Evolutionary conservation across 2,113 vertebrate genomes (phyloP).

Genomic region (Sciurus niger): DNA sequence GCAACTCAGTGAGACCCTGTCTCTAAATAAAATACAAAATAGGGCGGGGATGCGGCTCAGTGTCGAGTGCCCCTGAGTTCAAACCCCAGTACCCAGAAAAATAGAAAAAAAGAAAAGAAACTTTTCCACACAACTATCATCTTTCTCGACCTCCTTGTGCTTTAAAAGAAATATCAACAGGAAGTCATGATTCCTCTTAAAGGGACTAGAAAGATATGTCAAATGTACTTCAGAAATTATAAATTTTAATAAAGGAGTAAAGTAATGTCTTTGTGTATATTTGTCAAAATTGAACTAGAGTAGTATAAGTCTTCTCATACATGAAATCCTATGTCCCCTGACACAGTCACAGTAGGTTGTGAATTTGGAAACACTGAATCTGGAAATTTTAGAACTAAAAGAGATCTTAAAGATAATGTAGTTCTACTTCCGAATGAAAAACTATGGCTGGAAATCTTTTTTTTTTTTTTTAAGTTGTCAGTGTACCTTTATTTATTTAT

Average conservation of each 20-base stretch:
- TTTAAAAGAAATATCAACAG: neutral
- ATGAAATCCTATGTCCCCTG: slow-evolving; percentile 14
- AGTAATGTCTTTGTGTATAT: neutral
- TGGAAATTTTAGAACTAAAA: slow-evolving; percentile 45
- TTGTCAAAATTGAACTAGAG: neutral
- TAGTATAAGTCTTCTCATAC: neutral
- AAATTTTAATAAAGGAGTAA: neutral
- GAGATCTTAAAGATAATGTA: neutral
- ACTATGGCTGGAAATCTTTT: neutral
- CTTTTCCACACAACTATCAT: neutral
- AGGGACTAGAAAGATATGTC: neutral
- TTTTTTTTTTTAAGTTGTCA: no score
- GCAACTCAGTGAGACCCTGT: no score
- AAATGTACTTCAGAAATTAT: neutral
- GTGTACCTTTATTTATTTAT: no score
- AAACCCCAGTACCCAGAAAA: neutral
- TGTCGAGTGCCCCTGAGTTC: neutral
- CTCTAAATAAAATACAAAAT: no score
- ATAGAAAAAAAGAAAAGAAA: neutral
- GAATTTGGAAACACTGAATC: neutral
- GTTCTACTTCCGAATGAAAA: slow-evolving; percentile 11
- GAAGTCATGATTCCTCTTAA: neutral
- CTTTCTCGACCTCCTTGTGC: slow-evolving; percentile 3
- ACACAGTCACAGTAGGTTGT: neutral
- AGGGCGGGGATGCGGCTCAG: neutral